These are phyloP conservation scores for Lutraria lutraria DNA, from an alignment of 2,888 invertebrate genomes.

Conservation along the genomic window DNA sequence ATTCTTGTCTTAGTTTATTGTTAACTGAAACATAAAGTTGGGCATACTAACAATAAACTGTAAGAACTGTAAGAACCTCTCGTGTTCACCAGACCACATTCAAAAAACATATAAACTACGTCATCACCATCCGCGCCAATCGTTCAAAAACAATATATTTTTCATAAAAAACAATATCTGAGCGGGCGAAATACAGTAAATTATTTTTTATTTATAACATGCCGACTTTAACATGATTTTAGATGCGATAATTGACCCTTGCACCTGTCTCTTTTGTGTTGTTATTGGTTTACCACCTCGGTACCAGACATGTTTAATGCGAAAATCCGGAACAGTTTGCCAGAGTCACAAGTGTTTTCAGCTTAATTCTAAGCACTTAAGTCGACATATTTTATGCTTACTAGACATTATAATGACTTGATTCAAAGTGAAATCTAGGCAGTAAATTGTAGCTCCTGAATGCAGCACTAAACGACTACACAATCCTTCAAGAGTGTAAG, in stretches of 20 bases:
- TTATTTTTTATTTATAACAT: neutral
- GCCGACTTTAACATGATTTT: neutral
- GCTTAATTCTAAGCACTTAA: neutral
- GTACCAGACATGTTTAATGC: neutral
- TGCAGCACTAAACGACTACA: neutral
- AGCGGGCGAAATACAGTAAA: neutral
- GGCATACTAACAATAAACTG: no score
- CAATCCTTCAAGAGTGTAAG: neutral
- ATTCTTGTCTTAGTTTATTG: no score
- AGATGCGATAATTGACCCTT: neutral
- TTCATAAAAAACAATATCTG: neutral
- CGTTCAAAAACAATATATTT: neutral
- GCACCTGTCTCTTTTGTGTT: neutral
- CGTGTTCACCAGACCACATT: no score
- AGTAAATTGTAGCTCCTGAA: neutral
- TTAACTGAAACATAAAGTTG: no score
- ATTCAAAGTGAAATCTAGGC: neutral
- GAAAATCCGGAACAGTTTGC: neutral
- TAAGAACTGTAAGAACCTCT: no score
- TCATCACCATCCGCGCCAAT: neutral
- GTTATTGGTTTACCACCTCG: neutral
- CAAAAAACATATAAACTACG: neutral
- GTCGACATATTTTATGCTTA: slow-evolving; percentile 5
- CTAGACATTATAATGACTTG: neutral
- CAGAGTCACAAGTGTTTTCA: neutral